Conservation (phyloP, 2,888 invertebrate species). For the Leptopilina drosophilae region DNA sequence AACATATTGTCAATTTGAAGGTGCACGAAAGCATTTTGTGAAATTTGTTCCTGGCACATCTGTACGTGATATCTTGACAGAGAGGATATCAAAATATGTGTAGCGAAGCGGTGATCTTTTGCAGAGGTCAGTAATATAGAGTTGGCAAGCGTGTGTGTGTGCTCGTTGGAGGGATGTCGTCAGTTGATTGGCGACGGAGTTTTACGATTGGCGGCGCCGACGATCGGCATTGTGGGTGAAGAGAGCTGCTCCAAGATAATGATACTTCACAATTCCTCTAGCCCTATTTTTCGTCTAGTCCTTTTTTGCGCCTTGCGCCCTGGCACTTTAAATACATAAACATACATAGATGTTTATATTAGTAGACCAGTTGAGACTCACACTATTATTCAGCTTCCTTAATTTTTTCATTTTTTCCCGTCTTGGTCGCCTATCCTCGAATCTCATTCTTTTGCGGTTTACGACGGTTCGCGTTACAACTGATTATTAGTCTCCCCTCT, state of each 20-base stretch:
- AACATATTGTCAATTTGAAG: background rate
- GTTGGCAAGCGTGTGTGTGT: constrained; percentile 51
- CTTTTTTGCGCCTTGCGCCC: background rate
- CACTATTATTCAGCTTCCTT: constrained; percentile 45
- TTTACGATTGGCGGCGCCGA: constrained; percentile 71
- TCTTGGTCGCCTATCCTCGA: constrained; percentile 44
- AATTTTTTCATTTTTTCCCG: constrained; percentile 39
- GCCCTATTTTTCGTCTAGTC: constrained; percentile 33
- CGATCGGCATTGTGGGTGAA: constrained; percentile 60
- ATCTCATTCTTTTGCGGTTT: constrained; percentile 54
- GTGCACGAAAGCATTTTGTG: background rate
- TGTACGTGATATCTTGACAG: constrained; percentile 24
- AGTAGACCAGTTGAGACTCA: background rate
- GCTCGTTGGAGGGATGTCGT: constrained; percentile 53
- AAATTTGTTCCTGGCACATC: constrained; percentile 18
- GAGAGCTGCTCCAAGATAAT: constrained; percentile 50
- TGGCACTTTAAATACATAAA: constrained; percentile 51
- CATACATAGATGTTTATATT: constrained; percentile 42
- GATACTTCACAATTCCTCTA: constrained; percentile 46
- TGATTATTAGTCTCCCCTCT: constrained; percentile 74
- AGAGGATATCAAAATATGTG: constrained; percentile 32
- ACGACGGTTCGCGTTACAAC: constrained; percentile 75
- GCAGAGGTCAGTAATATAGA: constrained; percentile 40
- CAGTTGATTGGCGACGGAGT: constrained; percentile 63
- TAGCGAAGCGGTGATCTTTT: constrained; percentile 24